These are phyloP conservation scores for Nansenia antarctica DNA, from an alignment of 2,113 vertebrate species.

Conservation along the genomic window DNA sequence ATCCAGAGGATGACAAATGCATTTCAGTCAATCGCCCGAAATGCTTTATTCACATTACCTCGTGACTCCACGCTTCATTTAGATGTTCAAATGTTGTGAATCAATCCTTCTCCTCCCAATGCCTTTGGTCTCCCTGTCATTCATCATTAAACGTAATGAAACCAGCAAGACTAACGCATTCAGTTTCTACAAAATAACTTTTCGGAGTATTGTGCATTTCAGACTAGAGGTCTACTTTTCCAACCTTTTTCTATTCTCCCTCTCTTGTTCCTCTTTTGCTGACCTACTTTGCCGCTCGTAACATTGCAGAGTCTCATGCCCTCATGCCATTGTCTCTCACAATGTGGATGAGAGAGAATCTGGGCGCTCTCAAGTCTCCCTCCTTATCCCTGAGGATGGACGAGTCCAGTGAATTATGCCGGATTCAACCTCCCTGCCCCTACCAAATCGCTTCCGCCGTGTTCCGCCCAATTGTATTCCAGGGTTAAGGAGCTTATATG, in stretches of 20 bases:
- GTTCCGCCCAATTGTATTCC: constrained; percentile 59
- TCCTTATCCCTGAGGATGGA: constrained; percentile 35
- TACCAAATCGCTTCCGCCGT: constrained; percentile 50
- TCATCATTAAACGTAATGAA: constrained; percentile 54
- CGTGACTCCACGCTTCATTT: constrained; percentile 65
- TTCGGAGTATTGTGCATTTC: constrained; percentile 22
- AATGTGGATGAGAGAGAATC: constrained; percentile 39
- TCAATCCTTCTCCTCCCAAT: constrained; percentile 72
- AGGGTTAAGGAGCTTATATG: constrained; percentile 75
- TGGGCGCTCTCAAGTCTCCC: constrained; percentile 28
- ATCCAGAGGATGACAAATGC: constrained; percentile 47
- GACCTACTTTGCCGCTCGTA: constrained; percentile 64
- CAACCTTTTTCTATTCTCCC: constrained; percentile 17
- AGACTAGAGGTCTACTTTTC: constrained; percentile 32
- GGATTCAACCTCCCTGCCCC: constrained; percentile 50
- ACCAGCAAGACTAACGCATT: constrained; percentile 51
- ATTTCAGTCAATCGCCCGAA: constrained; percentile 44
- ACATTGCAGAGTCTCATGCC: constrained; percentile 38
- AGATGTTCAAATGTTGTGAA: constrained; percentile 79
- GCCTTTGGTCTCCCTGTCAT: constrained; percentile 35
- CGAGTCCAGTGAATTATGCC: constrained; percentile 49
- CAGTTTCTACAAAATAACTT: constrained; percentile 32
- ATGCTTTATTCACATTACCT: constrained; percentile 53
- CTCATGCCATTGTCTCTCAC: constrained; percentile 56
- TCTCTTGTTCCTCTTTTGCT: constrained; percentile 36